Percentiles rank a stretch among this genome's conserved stretches.
These are phyloP conservation scores for Graphium colonna DNA, from an alignment of 2,888 invertebrate species.

Conservation along the genomic window DNA sequence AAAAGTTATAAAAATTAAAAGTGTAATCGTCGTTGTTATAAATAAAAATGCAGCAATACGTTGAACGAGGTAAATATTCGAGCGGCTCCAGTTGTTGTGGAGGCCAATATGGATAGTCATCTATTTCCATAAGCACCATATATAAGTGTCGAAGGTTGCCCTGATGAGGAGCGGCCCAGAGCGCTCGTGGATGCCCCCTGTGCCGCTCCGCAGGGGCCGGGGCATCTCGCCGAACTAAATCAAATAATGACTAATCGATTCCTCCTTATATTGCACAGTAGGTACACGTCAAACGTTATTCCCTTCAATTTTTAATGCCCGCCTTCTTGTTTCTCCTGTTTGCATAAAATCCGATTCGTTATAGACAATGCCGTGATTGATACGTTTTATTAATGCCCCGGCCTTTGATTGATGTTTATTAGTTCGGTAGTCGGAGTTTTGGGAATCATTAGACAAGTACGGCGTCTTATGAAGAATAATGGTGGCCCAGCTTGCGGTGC, in stretches of 20 bases:
- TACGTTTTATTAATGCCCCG: conserved; percentile 70
- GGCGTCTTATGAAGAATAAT: conserved; percentile 76
- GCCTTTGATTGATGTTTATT: conserved; percentile 77
- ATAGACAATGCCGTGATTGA: conserved; percentile 76
- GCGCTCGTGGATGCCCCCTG: no score
- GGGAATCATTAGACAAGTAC: conserved; percentile 72
- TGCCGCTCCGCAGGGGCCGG: conserved; percentile 64
- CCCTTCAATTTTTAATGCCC: conserved; percentile 70
- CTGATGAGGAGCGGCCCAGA: conserved; percentile 72
- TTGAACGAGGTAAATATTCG: neutral
- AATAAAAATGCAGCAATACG: no score
- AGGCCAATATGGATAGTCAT: conserved; percentile 41
- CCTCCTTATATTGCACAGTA: conserved; percentile 78
- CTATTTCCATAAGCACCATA: conserved; percentile 55
- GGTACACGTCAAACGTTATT: conserved; percentile 78
- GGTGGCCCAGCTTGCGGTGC: conserved; percentile 64
- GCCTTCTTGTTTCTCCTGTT: conserved; percentile 61
- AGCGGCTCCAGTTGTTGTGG: conserved; percentile 16
- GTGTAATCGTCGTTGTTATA: no score
- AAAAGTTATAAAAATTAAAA: no score
- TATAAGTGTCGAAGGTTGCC: conserved; percentile 72
- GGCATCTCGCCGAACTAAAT: conserved; percentile 74
- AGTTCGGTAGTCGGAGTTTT: conserved; percentile 78
- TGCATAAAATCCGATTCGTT: conserved; percentile 74
- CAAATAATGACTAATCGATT: conserved; percentile 81